Evolutionary conservation across 2,888 invertebrate genomes (phyloP).

Genomic region (Aphelenchoides bicaudatus): DNA sequence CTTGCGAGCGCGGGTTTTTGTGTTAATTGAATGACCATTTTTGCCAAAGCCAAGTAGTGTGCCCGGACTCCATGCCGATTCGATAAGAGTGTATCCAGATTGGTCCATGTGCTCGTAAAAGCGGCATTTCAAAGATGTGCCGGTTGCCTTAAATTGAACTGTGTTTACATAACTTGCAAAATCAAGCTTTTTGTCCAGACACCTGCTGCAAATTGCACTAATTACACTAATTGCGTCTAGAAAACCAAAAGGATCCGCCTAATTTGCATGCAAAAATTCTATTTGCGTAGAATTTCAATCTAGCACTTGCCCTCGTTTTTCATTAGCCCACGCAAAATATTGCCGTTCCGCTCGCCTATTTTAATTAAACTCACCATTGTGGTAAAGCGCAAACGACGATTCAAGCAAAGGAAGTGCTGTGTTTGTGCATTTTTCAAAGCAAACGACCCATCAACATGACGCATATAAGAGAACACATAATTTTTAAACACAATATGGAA

Average conservation of each 20-base stretch:
- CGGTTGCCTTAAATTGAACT: not conserved
- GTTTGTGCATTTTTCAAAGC: constrained; percentile 28
- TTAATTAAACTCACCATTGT: constrained; percentile 25
- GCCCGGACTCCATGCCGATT: constrained; percentile 33
- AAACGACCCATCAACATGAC: constrained; percentile 27
- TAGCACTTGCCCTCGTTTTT: too few species aligned
- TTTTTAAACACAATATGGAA: not conserved
- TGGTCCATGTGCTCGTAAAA: constrained; percentile 16
- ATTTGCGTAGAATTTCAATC: too few species aligned
- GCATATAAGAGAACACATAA: not conserved
- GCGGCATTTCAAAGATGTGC: constrained; percentile 8
- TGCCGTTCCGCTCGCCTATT: too few species aligned
- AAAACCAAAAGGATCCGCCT: too few species aligned
- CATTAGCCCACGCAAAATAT: too few species aligned
- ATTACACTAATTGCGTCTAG: too few species aligned
- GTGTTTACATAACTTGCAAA: too few species aligned
- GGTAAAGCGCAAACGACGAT: constrained; percentile 28
- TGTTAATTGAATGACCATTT: constrained; percentile 32
- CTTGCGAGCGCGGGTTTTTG: constrained; percentile 24
- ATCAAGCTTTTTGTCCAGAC: too few species aligned
- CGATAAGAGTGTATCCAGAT: constrained; percentile 34
- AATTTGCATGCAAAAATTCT: not conserved
- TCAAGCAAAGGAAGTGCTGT: constrained; percentile 32
- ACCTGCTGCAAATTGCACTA: too few species aligned
- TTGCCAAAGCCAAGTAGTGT: constrained; percentile 38